Conservation (phyloP, 2,888 invertebrate genomes). For the Pantelozetes paolii region DNA sequence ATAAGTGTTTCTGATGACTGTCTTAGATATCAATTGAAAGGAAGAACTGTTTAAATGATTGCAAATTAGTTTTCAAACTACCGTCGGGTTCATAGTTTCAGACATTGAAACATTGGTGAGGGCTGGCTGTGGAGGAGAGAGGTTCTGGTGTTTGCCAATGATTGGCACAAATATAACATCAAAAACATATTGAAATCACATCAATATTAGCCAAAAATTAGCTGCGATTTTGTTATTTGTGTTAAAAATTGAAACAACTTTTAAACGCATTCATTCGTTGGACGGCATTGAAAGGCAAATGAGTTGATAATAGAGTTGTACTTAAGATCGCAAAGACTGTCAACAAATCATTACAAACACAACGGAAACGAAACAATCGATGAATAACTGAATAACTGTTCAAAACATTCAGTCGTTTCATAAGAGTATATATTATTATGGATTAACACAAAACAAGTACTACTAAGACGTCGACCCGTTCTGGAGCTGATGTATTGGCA, state of each 20-base stretch:
- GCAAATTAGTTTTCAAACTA: neutral
- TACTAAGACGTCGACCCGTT: slow-evolving; percentile 35
- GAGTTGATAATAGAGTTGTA: slow-evolving; percentile 10
- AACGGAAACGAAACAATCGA: slow-evolving; percentile 20
- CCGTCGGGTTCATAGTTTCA: neutral
- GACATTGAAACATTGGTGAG: no score
- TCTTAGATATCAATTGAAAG: neutral
- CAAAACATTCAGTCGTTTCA: neutral
- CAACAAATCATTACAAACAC: slow-evolving; percentile 1
- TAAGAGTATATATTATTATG: slow-evolving; percentile 4
- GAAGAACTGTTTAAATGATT: slow-evolving; percentile 11
- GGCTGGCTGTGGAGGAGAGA: neutral
- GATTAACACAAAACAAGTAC: slow-evolving; percentile 20
- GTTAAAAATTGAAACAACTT: slow-evolving; percentile 3
- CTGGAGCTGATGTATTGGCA: slow-evolving; percentile 28
- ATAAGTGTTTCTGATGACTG: neutral
- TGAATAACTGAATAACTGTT: neutral
- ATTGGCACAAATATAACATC: neutral
- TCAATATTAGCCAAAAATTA: slow-evolving; percentile 24
- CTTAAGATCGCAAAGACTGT: slow-evolving; percentile 4
- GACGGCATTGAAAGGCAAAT: slow-evolving; percentile 36
- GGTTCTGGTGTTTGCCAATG: neutral
- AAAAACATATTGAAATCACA: neutral
- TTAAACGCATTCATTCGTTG: slow-evolving; percentile 8
- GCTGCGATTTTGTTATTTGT: slow-evolving; percentile 31